Evolutionary conservation across 2,797 vertebrate species (phyloP), one percentile per base, ranked within the genome.

Genomic region (Loris lydekkerianus): DNA sequence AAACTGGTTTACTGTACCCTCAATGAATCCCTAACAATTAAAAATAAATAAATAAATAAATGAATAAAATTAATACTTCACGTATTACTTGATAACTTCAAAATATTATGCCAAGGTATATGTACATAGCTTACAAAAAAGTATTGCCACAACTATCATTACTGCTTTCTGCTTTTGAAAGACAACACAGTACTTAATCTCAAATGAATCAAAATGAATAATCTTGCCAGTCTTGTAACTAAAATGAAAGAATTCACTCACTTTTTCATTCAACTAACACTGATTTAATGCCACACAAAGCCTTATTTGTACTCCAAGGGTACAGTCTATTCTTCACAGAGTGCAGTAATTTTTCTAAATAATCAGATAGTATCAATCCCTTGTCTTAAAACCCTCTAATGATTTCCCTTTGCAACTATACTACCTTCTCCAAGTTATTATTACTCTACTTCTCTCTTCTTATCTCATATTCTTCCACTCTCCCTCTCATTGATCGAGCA

Each of bases 191-290:
- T 29, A 78, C 56, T n/a, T 37, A 56, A 75, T 83, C 25, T 86
- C 37, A 89, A 67, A 49, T 86, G 18, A 95, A 86, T 73, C 37
- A 92, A 77, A 92, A 18, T 69, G 23, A 61, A 60, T 86, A 63
- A 43, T 77, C 49, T 89, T 86, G 4, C 10, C 43, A 78, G 13
- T 70, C 34, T 83, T 91, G 13, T 72, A 34, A 87, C 15, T 29
- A 70, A 89, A 89, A 70, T 61, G 20, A 97, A 94, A 82, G 27
- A 10, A 86, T 72, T 67, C n/a, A 83, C 53, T 94, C 53, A 60
- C 53, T 83, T 69, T 46, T 31, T 70, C 37, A 81, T 25, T 86
- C 70, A 92, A 40, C 89, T 81, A 91, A 78, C 56, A 85, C 0
- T 84, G 49, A 96, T 75, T 95, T 76, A 92, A 34, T 88, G 65